Evolutionary conservation across 2,797 vertebrate genomes (phyloP), one percentile per base, ranked within the genome.

Genomic region (Enteromius radiatus): DNA sequence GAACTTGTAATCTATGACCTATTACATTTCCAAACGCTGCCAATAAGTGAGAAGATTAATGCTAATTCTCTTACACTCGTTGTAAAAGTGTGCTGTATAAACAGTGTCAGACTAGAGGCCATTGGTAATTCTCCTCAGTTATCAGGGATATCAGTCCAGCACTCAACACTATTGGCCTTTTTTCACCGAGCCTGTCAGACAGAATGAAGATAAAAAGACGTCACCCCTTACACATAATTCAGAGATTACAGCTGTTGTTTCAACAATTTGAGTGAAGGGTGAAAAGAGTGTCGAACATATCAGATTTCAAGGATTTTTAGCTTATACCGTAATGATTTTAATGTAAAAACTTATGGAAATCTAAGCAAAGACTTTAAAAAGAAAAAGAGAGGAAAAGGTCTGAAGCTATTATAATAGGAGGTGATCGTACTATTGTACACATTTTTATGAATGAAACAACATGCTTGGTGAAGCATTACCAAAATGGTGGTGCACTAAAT

Each of bases 141-240:
- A 68, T 78, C 76, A 78, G 63, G 63, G 63, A 68, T 78, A 67
- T 78, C 64, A 68, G n/a, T 78, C 43, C 47, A 78, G 63, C 76
- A 68, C 76, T 78, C 76, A 78, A 78, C 76, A 78, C 76, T 26
- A 26, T 26, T 65, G 12, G 63, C 31, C 1, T 54, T 78, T 78
- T 77, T 47, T 8, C 75, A 64, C 5, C 15, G 26, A 52, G 63
- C 0, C 45, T 68, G 63, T 68, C 76, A 54, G 76, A 67, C 63
- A 23, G 45, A 67, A 45, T 4, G 14, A 52, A 67, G 43, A 36
- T 68, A 45, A 78, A 52, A 78, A 78, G 14, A 78, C 28, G 3
- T 65, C 76, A 65, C 12, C 43, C 21, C 21, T 52, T 49, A 47
- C 63, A 78, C 63, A 68, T 78, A 52, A 78, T 78, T 78, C 12